Evolutionary conservation across 64 coral and sea anemone genomes (phyloP), one percentile per base, ranked within the genome.

Genomic region (Pocillopora verrucosa): DNA sequence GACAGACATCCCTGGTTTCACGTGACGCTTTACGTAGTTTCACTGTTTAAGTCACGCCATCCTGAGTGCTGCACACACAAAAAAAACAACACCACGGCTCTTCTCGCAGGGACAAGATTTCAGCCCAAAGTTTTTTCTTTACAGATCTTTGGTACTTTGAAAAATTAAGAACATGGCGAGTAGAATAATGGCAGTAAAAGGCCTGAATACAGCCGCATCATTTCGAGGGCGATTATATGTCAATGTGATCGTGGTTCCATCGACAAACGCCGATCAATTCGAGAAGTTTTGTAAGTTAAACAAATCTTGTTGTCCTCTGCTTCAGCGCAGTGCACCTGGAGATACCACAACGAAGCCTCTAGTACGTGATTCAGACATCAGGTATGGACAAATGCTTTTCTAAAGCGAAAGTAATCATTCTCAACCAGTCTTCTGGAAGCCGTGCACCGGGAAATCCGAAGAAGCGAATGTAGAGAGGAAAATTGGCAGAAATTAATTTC

Each of bases 231-330:
- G 76, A 60, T 60, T 93, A 30, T 92, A 94, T 51, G 86, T 92
- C 10, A 92, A 89, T n/a, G 58, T 98, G 13, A 78, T 90, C 19
- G 86, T 94, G 13, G 25, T 98, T 22, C 89, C 96, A 69, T 80
- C 86, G 9, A 56, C 34, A 11, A 73, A 87, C 13, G 83, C 89
- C 4, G 80, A 90, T 13, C 81, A 94, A 77, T 94, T 94, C 63
- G 73, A 67, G 65, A 87, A 34, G 2, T 98, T 98, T 73, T 98
- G 96, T 68, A 36, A 90, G 16, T 67, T 92, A 11, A 98, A 98
- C 87, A 59, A 87, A 65, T 80, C 62, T 16, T 16, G 87, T 3
- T 92, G 89, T 83, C 92, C 96, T 22, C 6, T 94, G 17, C 58
- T 98, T 63, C 87, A 94, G 73, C 76, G 80, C 25, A 98, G 96